Percentiles rank a stretch among this genome's conserved stretches.
Evolutionary conservation across 2,113 vertebrate genomes (phyloP).

Genomic region (Ornithorhynchus anatinus): DNA sequence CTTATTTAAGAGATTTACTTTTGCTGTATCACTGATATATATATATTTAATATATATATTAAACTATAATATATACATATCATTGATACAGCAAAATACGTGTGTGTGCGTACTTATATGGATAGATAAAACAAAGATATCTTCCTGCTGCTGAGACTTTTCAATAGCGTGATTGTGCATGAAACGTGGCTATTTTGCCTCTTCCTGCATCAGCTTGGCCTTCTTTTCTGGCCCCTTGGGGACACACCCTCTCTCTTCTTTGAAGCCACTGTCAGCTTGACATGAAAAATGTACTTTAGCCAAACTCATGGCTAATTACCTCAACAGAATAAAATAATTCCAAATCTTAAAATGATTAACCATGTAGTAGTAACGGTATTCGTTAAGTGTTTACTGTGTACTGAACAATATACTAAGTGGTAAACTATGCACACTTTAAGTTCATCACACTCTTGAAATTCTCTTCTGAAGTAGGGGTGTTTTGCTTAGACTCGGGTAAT

Average conservation of each 20-base stretch:
- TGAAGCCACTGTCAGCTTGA: conserved; percentile 56
- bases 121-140: not conserved
- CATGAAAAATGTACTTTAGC: conserved; percentile 61
- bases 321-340: conserved; percentile 34
- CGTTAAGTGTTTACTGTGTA: too few relatives aligned
- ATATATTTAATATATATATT: too few relatives aligned
- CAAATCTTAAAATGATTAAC: conserved; percentile 12
- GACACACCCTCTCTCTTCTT: conserved; percentile 37
- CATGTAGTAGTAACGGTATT: not conserved
- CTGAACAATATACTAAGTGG: too few relatives aligned
- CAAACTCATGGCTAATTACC: conserved; percentile 48
- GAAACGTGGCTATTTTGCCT: conserved; percentile 50
- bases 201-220: conserved; percentile 28
- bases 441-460: too few relatives aligned
- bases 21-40: too few relatives aligned
- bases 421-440: too few relatives aligned
- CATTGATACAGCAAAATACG: too few relatives aligned
- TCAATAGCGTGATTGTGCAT: conserved; percentile 20
- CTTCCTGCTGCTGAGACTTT: conserved; percentile 22
- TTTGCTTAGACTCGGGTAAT: too few relatives aligned
- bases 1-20: too few relatives aligned
- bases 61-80: too few relatives aligned
- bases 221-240: conserved; percentile 35
- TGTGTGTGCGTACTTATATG: too few relatives aligned
- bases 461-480: too few relatives aligned